Conservation (phyloP, 2,888 invertebrate genomes). For the Automeris io region DNA sequence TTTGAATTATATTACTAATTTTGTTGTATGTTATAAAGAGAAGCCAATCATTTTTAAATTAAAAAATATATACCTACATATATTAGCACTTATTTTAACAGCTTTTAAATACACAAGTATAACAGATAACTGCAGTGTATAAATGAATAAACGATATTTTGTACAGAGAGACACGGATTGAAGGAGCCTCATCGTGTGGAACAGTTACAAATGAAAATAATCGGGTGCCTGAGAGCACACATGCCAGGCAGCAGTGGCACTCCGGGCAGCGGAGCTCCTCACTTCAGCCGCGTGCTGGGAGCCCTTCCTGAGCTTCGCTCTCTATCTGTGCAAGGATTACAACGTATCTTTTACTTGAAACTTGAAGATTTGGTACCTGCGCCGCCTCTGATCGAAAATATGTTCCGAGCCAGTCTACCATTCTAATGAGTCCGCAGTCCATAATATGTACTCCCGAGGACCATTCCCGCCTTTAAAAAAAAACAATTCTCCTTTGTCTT, state of each 20-base stretch:
- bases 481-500: conserved; percentile 47
- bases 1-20: too few species aligned
- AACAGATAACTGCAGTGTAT: too few species aligned
- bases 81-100: neutral
- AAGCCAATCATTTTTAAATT: neutral
- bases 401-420: conserved; percentile 96
- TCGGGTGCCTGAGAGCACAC: conserved; percentile 96
- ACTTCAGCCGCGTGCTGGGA: conserved; percentile 94
- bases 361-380: conserved; percentile 94
- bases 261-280: conserved; percentile 94
- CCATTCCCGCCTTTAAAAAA: conserved; percentile 64
- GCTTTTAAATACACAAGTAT: too few species aligned
- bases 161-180: conserved; percentile 92
- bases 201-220: conserved; percentile 97
- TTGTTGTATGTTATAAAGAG: too few species aligned
- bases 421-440: conserved; percentile 78
- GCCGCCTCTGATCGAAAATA: conserved; percentile 94
- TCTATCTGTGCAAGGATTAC: conserved; percentile 94
- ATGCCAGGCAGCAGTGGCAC: conserved; percentile 92
- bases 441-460: conserved; percentile 38
- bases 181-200: conserved; percentile 95
- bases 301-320: conserved; percentile 95
- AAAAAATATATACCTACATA: neutral
- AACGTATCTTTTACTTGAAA: conserved; percentile 95
- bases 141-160: neutral